Evolutionary conservation across 2,797 vertebrate genomes (phyloP), one percentile per base, ranked within the genome.

Genomic region (Notoglanidium macrostoma): DNA sequence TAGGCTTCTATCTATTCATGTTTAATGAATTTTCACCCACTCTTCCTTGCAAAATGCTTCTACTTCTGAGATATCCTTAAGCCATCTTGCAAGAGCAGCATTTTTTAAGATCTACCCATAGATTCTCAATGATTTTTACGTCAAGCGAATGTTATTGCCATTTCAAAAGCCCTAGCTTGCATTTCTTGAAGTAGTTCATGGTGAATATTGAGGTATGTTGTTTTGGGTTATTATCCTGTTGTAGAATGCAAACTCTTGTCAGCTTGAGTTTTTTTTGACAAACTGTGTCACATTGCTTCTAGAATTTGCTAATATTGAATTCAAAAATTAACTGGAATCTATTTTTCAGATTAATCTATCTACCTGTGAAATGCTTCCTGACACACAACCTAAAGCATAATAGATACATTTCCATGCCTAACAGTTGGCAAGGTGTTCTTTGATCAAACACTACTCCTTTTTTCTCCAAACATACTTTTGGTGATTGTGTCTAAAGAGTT

Each of bases 371-470:
- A 74, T 74, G 72, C 49, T 74, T 74, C 44, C 44, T 74, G 49
- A 76, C 46, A 51, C 26, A 54, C n/a, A 54, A 14, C 10, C 10
- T 3, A 72, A 46, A 21, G 21, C 35, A 51, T 15, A 51, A 15
- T 9, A 8, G 46, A 76, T 29, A 51, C 23, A n/a, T 17, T 2
- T 7, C 73, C 46, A 76, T 51, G 46, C 44, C n/a, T 15, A n/a
- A 74, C 46, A 76, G 49, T 19, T 76, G 46, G 49, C 26, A 76
- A 76, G n/a, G 73, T 76, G 73, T 54, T 76, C n/a, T 74, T 76
- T 76, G 73, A 9, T 54, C 46, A 76, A 54, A 76, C 29, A 12
- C 14, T 76, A 14, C 44, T 49, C 17, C 6, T 29, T 76, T 54
- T 19, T 9, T 17, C 73, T 54, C 12, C 26, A 76, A 76, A n/a